Percentiles rank a stretch among this genome's conserved stretches.
These are phyloP conservation scores for Mythimna loreyi DNA, from an alignment of 2,888 invertebrate species.

Conservation along the genomic window DNA sequence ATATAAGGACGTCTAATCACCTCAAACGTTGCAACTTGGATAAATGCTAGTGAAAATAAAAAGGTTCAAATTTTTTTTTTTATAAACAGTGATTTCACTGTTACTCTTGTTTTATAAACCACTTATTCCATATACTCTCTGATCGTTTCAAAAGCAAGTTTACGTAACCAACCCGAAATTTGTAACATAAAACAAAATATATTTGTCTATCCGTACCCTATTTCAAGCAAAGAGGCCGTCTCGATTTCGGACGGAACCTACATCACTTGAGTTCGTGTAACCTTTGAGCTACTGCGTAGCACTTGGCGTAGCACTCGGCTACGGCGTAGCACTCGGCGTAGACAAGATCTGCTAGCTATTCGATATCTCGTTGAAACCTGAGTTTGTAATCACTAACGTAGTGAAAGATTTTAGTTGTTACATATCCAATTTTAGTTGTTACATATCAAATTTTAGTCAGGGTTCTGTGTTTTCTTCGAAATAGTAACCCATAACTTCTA, in stretches of 20 bases:
- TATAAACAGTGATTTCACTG: background rate
- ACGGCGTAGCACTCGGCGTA: conserved; percentile 33
- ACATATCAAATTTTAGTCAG: background rate
- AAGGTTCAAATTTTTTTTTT: no score
- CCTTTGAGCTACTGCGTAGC: conserved; percentile 43
- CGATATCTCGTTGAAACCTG: conserved; percentile 31
- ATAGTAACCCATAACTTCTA: background rate
- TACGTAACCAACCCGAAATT: background rate
- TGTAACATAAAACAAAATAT: conserved; percentile 6
- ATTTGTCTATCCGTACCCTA: conserved; percentile 9
- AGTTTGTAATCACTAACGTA: conserved; percentile 20
- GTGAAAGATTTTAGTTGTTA: conserved; percentile 1
- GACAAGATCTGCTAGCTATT: conserved; percentile 29
- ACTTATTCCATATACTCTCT: no score
- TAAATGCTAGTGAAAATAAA: no score
- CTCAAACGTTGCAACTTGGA: no score
- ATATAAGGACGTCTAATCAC: no score
- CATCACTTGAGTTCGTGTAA: conserved; percentile 47
- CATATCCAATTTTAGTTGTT: background rate
- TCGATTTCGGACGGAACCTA: conserved; percentile 33
- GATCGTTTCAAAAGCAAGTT: background rate
- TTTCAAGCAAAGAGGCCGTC: conserved; percentile 15
- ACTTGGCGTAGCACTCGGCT: conserved; percentile 44
- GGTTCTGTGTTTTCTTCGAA: background rate
- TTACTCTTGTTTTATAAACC: no score